Percentiles rank a stretch among this genome's conserved stretches.
phyloP scores from a whole-genome alignment of 2,113 vertebrate genomes.

The Typhlomys cinereus region DNA sequence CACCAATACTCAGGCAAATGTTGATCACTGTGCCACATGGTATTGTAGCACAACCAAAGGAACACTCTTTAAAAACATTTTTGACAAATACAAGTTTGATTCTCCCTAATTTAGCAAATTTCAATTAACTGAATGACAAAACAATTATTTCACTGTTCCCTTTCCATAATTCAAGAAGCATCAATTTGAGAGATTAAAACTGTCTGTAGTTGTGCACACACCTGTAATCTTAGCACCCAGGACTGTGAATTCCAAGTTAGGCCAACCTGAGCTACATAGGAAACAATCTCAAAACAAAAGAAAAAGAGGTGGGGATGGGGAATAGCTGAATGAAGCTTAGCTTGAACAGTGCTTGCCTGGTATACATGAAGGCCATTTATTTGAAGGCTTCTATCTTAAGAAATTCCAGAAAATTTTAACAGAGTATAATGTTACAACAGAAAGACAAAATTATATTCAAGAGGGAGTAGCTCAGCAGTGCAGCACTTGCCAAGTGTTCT shows the following conservation, averaged over 20 bases:
- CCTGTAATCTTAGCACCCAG: neutral
- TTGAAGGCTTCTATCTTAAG: neutral
- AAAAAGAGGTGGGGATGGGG: neutral
- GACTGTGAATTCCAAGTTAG: neutral
- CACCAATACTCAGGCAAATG: neutral
- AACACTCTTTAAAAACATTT: conserved; percentile 14
- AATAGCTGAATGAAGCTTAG: neutral
- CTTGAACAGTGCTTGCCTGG: neutral
- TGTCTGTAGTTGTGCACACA: neutral
- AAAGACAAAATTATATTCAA: conserved; percentile 39
- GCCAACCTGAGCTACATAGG: neutral
- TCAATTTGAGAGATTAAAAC: neutral
- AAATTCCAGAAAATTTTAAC: conserved; percentile 8
- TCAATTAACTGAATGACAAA: neutral
- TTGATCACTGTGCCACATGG: neutral
- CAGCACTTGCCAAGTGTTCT: neutral
- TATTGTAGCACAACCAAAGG: neutral
- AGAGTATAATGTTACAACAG: neutral
- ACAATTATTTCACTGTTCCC: neutral
- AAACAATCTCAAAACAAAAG: neutral
- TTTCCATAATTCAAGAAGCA: neutral
- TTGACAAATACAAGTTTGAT: neutral
- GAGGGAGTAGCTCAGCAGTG: neutral
- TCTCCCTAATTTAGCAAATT: neutral
- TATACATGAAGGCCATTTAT: neutral